Conservation (phyloP, 1,140 invertebrate genomes). For the Cotesia typhae region DNA sequence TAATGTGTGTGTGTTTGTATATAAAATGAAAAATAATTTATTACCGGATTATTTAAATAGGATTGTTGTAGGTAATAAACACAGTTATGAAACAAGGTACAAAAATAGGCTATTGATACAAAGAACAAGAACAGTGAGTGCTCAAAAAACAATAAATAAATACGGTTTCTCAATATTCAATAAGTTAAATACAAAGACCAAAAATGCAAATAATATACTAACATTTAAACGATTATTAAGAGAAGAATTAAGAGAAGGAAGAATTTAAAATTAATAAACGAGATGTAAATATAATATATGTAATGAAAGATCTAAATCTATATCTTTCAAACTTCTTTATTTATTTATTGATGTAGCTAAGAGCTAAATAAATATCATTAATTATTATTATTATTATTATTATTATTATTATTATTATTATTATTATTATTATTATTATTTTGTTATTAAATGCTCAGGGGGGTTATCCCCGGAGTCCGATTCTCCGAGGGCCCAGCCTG, state of each 20-base stretch:
- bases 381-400: too few relatives aligned
- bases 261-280: not conserved
- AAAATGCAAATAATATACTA: not conserved
- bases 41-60: not conserved
- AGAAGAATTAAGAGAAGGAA: not conserved
- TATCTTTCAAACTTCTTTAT: too few relatives aligned
- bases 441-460: too few relatives aligned
- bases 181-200: not conserved
- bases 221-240: not conserved
- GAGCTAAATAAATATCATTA: too few relatives aligned
- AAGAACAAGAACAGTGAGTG: not conserved
- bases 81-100: not conserved
- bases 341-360: too few relatives aligned
- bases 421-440: too few relatives aligned
- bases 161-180: not conserved
- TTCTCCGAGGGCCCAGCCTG: too few relatives aligned
- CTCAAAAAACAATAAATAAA: not conserved
- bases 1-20: constrained; percentile 4
- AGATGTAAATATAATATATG: too few relatives aligned
- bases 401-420: too few relatives aligned
- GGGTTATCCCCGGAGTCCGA: too few relatives aligned
- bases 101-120: not conserved
- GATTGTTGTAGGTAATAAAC: not conserved
- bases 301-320: too few relatives aligned
- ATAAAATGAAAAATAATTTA: not conserved